Percentiles rank a stretch among this genome's conserved stretches.
These are phyloP conservation scores for Aphis gossypii DNA, from an alignment of 1,140 invertebrate genomes.

Conservation along the genomic window DNA sequence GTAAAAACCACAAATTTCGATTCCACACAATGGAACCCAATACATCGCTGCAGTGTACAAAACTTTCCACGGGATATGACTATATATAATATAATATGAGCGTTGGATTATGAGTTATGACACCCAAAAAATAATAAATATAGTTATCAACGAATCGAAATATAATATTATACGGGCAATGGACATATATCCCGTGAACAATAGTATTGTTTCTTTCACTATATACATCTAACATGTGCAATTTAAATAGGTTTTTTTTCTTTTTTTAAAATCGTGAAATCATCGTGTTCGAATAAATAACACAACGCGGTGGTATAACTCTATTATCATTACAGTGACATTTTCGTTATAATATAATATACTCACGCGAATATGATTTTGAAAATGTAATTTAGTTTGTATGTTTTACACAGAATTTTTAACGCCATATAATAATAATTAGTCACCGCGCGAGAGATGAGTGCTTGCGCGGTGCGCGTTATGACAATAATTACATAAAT, in stretches of 20 bases:
- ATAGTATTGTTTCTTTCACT: conserved; percentile 31
- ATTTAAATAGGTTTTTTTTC: background rate
- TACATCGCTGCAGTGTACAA: background rate
- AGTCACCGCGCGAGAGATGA: background rate
- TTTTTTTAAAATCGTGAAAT: conserved; percentile 23
- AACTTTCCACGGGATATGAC: conserved; percentile 8
- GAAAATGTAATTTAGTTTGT: background rate
- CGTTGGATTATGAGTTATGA: conserved; percentile 19
- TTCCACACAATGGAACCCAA: background rate
- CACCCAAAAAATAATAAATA: background rate
- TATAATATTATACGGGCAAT: background rate
- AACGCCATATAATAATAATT: background rate
- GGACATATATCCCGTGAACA: background rate
- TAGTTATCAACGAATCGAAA: background rate
- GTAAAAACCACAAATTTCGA: conserved; percentile 46
- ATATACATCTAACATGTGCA: background rate
- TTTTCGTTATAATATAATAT: background rate
- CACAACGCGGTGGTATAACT: background rate
- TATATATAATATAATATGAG: background rate
- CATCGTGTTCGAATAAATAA: background rate
- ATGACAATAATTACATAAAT: background rate
- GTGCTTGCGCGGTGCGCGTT: background rate
- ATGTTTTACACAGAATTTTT: background rate
- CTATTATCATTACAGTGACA: background rate
- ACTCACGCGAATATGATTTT: background rate